Evolutionary conservation across 2,113 vertebrate genomes (phyloP).

Genomic region (Ploceus nigricollis): DNA sequence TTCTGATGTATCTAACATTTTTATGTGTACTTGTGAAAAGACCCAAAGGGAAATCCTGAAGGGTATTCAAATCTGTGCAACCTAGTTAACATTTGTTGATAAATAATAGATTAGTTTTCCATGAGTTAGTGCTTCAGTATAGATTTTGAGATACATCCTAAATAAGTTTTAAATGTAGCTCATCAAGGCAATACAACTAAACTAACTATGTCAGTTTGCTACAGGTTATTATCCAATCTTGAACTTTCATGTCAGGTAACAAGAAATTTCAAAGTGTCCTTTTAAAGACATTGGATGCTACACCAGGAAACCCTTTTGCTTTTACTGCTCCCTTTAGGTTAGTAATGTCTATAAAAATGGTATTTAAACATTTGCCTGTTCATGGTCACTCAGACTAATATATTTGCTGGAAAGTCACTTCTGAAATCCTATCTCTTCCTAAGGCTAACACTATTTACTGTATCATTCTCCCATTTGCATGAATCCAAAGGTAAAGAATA

Average conservation of each 20-base stretch:
- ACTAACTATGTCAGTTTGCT: not conserved
- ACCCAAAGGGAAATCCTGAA: not conserved
- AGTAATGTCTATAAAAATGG: not conserved
- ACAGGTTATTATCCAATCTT: not conserved
- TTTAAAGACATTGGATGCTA: not conserved
- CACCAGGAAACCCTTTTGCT: not conserved
- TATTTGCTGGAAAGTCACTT: not conserved
- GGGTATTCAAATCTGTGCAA: not conserved
- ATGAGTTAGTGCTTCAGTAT: not conserved
- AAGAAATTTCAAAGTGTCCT: not conserved
- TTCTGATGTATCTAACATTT: not conserved
- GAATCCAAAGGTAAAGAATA: not conserved
- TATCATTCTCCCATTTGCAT: not conserved
- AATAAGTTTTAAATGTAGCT: not conserved
- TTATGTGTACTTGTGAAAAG: not conserved
- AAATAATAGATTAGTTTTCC: slow-evolving; percentile 1
- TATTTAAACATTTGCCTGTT: not conserved
- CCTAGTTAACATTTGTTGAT: not conserved
- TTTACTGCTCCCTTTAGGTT: not conserved
- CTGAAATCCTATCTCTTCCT: not conserved
- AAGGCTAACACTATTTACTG: not conserved
- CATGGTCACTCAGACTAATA: not conserved
- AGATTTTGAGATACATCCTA: not conserved
- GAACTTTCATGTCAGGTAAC: not conserved
- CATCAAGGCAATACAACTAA: not conserved